Percentiles rank a stretch among this genome's conserved stretches.
These are phyloP conservation scores for Melanostigma gelatinosum DNA, from an alignment of 2,113 vertebrate genomes.

Conservation along the genomic window DNA sequence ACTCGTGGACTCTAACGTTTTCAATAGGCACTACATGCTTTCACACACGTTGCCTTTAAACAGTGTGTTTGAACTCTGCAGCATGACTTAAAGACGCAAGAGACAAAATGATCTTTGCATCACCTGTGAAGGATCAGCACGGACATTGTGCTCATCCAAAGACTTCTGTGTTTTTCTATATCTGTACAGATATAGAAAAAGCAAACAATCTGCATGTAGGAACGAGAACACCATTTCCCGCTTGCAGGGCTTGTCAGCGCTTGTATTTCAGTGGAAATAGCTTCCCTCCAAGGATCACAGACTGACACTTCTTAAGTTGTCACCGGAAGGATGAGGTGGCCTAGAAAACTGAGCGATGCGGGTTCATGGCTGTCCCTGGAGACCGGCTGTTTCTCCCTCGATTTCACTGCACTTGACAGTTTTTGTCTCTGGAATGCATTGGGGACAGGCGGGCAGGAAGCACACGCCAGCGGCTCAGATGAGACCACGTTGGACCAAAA, in stretches of 20 bases:
- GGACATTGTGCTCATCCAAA: not conserved
- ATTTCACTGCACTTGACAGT: constrained; percentile 48
- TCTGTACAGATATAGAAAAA: not conserved
- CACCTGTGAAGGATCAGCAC: not conserved
- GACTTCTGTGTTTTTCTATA: not conserved
- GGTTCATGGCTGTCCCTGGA: constrained; percentile 40
- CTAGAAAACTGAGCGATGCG: constrained; percentile 65
- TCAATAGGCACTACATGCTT: not conserved
- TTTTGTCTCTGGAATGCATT: constrained; percentile 31
- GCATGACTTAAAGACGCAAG: not conserved
- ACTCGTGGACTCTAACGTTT: not conserved
- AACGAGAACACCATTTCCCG: not conserved
- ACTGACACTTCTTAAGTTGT: constrained; percentile 61
- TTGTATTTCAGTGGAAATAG: constrained; percentile 37
- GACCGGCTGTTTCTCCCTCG: constrained; percentile 44
- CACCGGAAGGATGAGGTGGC: constrained; percentile 66
- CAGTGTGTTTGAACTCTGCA: not conserved
- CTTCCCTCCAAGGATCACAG: constrained; percentile 47
- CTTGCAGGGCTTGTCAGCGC: not conserved
- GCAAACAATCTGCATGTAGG: not conserved
- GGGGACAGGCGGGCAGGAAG: constrained; percentile 8
- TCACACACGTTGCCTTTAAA: not conserved
- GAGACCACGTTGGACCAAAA: not conserved
- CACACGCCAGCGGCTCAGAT: not conserved
- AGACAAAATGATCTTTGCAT: not conserved